phyloP scores from a whole-genome alignment of 92 coral and sea anemone species.

The Muricea muricata region DNA sequence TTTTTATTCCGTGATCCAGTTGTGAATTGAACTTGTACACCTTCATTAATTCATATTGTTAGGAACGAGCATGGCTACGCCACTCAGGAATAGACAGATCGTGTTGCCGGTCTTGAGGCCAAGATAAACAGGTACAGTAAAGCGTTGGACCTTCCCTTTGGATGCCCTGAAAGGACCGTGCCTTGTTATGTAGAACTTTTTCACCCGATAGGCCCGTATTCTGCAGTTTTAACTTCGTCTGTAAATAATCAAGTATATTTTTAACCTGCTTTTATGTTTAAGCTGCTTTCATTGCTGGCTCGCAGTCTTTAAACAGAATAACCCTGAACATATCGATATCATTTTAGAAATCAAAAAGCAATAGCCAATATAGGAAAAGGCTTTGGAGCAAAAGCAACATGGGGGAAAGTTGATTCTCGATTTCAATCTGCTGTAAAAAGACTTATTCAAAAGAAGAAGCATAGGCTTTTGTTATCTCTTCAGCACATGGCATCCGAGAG shows the following conservation, averaged over 20 bases:
- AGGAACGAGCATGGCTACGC: neutral
- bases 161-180: too few relatives aligned
- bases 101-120: constrained; percentile 2
- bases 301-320: too few relatives aligned
- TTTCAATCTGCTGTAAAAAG: neutral
- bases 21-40: too few relatives aligned
- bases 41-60: too few relatives aligned
- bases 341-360: neutral
- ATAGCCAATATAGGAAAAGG: neutral
- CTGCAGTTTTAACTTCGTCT: too few relatives aligned
- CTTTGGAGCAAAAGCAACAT: neutral
- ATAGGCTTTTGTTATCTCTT: neutral
- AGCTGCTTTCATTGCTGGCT: too few relatives aligned
- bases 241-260: too few relatives aligned
- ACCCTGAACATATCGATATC: too few relatives aligned
- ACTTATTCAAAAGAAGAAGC: neutral
- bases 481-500: constrained; percentile 47
- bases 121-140: neutral
- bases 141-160: too few relatives aligned
- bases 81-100: neutral
- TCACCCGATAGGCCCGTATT: neutral
- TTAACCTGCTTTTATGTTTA: too few relatives aligned
- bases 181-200: neutral
- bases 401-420: neutral
- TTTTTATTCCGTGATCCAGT: too few relatives aligned